Evolutionary conservation across 2,888 invertebrate genomes (phyloP).

Genomic region (Xanthia togata): DNA sequence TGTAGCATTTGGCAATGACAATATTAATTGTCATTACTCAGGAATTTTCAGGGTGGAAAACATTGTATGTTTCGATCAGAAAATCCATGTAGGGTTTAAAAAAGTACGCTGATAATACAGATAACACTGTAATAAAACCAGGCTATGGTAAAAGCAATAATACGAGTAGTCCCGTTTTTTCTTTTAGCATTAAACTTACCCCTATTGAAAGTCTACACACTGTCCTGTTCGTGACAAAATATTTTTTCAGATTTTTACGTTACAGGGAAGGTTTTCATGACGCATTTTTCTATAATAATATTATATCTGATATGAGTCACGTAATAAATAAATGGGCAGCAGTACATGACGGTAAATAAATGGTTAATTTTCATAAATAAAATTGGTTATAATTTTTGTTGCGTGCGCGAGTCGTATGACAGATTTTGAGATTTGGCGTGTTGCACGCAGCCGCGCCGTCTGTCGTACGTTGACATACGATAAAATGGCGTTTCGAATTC

Average conservation of each 20-base stretch:
- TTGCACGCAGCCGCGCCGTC: constrained; percentile 79
- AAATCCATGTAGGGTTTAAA: background rate
- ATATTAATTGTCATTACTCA: background rate
- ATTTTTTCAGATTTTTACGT: constrained; percentile 11
- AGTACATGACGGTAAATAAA: constrained; percentile 60
- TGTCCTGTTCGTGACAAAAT: constrained; percentile 17
- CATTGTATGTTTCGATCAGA: background rate
- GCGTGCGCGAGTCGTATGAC: constrained; percentile 73
- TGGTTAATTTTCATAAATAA: constrained; percentile 66
- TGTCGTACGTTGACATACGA: constrained; percentile 71
- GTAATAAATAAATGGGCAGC: constrained; percentile 44
- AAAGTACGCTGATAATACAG: background rate
- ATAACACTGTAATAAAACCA: background rate
- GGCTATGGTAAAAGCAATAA: background rate
- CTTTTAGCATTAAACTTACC: background rate
- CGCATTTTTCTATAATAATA: constrained; percentile 42
- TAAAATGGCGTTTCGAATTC: constrained; percentile 69
- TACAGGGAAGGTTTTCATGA: constrained; percentile 22
- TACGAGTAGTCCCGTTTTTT: background rate
- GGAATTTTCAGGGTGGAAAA: background rate
- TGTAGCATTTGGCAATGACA: background rate
- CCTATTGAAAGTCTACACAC: constrained; percentile 1
- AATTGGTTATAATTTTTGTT: constrained; percentile 77
- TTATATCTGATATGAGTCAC: constrained; percentile 50
- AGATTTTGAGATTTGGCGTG: constrained; percentile 82